Evolutionary conservation across 1,140 invertebrate genomes (phyloP), one percentile per base, ranked within the genome.

Genomic region (Sarcophaga bullata): DNA sequence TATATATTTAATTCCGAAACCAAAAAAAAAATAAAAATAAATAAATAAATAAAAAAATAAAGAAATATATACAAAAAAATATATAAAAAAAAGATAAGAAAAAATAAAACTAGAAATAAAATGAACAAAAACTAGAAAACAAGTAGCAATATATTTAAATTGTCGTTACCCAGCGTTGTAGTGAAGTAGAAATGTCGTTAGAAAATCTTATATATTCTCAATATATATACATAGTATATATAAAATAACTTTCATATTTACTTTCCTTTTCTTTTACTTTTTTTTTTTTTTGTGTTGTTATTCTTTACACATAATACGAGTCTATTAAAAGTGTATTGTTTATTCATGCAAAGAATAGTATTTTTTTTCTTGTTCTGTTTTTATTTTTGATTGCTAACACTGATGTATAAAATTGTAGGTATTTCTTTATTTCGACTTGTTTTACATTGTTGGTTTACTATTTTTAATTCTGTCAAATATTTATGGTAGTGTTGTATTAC

Each of bases 171-270:
- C 48, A 75, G 68, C 68, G 15, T 83, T 54, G 80, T 72, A 83
- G 68, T 81, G 8, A 78, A 81, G 82, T 80, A 76, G 80, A 83
- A 83, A 83, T 81, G 80, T 83, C 80, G 82, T 83, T 83, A 83
- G 80, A 50, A 80, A 75, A 73, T 49, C 68, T 78, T 58, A 58
- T 58, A 58, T 13, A 58, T 58, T 10, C 50, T 10, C 8, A 52
- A 52, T 10, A 68, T 19, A 68, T 4, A 68, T 68, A 68, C 25
- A 37, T 37, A 37, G 25, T 37, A 37, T 37, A 37, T 37, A 37
- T 37, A 4, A 2, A 37, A n/a, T n/a, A n/a, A n/a, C 25, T 37
- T 37, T 37, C 25, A 37, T 37, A 37, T 37, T 37, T 37, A 4
- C 25, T 37, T 37, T 37, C 25, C 25, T 37, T 37, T 37, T 19